Evolutionary conservation across 2,113 vertebrate species (phyloP), one percentile per base, ranked within the genome.

Genomic region (Stegostoma tigrinum): DNA sequence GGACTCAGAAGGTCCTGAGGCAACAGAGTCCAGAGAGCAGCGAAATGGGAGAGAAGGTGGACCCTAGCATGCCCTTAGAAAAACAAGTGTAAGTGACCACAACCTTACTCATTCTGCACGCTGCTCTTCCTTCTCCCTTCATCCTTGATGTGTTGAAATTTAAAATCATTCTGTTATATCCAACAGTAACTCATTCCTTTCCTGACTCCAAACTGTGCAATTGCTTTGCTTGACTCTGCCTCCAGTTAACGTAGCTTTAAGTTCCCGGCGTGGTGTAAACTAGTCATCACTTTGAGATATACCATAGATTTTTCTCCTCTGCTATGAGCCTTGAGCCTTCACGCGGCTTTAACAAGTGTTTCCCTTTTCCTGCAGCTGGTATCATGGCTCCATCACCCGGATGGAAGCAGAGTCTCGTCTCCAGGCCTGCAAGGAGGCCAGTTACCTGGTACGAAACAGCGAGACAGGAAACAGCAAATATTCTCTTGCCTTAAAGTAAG

Each of bases 401-500:
- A 98, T 98, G 0, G 98, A 99, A 97, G 99, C 99, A 0, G 99
- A 99, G 97, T 98, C 97, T 97, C 98, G 98, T 96, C 97, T 99
- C 93, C 99, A 99, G 96, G 96, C 98, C 95, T 99, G 98, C 97
- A 98, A 96, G 95, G 99, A 99, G 96, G 98, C 99, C 52, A 99
- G 98, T 30, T 99, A 98, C 97, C 97, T 99, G 96, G 98, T 99
- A 97, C 98, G 99, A 95, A 98, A 98, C 97, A 99, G 98, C 64
- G 99, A 99, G 97, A 99, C 98, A 0, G 98, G 98, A 91, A 98
- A 98, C 97, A 99, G 99, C 97, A 98, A 98, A 96, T 99, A 99
- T 97, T 99, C 99, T 97, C 99, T 99, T 2, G 98, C 98, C 1
- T 98, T 99, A 19, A 99, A 99, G 99, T 99, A 97, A 99, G 99